These are phyloP conservation scores for Laupala kohalensis DNA, from an alignment of 1,140 invertebrate genomes.

Conservation along the genomic window DNA sequence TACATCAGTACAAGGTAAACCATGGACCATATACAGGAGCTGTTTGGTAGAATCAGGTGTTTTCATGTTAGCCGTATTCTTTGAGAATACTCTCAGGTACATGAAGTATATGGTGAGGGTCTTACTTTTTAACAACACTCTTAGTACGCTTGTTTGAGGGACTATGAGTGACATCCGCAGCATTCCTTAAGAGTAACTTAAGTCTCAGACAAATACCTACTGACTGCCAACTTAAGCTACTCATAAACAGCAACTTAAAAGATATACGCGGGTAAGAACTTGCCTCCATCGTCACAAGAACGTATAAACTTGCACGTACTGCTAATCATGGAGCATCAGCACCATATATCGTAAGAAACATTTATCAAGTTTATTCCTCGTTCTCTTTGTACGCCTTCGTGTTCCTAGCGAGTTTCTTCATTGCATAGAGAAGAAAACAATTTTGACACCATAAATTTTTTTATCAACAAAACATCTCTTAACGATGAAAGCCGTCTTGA, in stretches of 20 bases:
- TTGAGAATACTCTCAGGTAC: no score
- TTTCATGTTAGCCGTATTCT: no score
- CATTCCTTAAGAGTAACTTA: neutral
- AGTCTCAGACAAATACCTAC: neutral
- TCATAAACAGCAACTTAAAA: neutral
- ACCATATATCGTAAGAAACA: neutral
- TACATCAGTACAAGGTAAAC: no score
- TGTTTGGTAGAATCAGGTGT: no score
- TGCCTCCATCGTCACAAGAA: neutral
- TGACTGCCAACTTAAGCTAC: neutral
- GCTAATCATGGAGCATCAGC: neutral
- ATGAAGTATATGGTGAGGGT: no score
- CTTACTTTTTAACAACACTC: no score
- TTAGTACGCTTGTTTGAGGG: no score
- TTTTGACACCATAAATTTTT: neutral
- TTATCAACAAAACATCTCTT: neutral
- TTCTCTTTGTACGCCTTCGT: neutral
- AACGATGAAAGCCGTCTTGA: neutral
- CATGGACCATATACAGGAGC: no score
- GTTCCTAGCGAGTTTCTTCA: neutral
- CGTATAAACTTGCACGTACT: no score
- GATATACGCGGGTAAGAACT: neutral
- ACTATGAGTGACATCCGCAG: neutral
- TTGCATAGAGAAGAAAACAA: neutral
- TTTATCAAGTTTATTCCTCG: neutral